Evolutionary conservation across 2,888 invertebrate genomes (phyloP).

Genomic region (Phorcus lineatus): DNA sequence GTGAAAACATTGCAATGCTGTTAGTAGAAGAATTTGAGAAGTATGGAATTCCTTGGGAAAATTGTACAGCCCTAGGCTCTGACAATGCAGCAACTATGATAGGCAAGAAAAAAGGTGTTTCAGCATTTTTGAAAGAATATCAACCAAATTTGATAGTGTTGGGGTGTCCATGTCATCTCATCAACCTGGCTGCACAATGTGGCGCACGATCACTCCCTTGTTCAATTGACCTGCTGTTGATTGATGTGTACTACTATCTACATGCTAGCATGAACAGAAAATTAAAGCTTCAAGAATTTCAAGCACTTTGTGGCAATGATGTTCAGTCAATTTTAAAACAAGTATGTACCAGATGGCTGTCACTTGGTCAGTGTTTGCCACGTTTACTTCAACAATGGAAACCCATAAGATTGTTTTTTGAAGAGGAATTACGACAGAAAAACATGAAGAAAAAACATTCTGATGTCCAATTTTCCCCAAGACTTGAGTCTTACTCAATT

Average conservation of each 20-base stretch:
- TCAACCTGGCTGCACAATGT: slow-evolving; percentile 4
- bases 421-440: neutral
- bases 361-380: slow-evolving; percentile 3
- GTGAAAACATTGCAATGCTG: slow-evolving; percentile 8
- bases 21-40: neutral
- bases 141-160: neutral
- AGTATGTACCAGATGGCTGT: neutral
- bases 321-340: neutral
- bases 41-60: neutral
- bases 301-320: neutral
- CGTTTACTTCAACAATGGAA: neutral
- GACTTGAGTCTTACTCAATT: neutral
- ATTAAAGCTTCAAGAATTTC: neutral
- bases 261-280: neutral
- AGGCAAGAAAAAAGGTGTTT: slow-evolving; percentile 9
- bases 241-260: neutral
- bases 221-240: neutral
- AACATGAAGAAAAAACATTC: neutral
- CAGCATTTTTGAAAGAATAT: neutral
- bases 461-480: neutral
- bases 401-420: neutral
- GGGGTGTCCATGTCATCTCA: slow-evolving; percentile 15
- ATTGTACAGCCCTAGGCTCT: neutral
- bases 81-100: slow-evolving; percentile 17
- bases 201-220: neutral